These are phyloP conservation scores for Nicator chloris DNA, from an alignment of 2,113 vertebrate genomes.

Conservation along the genomic window DNA sequence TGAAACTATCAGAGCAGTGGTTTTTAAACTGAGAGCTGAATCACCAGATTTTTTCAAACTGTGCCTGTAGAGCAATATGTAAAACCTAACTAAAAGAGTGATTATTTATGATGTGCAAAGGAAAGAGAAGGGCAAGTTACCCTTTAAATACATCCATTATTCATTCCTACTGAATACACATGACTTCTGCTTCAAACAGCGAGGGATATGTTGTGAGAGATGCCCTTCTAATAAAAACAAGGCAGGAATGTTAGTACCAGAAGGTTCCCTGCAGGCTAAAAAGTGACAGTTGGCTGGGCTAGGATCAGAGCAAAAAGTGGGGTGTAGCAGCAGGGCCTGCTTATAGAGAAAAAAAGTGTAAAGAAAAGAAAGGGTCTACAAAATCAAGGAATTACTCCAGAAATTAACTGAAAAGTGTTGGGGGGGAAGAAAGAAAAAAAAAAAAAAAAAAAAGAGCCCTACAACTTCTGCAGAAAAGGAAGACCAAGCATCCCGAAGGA, in stretches of 20 bases:
- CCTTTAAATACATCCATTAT: conserved; percentile 66
- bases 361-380: neutral
- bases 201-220: conserved; percentile 49
- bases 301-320: conserved; percentile 22
- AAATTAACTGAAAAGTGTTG: neutral
- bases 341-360: neutral
- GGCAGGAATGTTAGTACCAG: conserved; percentile 60
- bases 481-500: neutral
- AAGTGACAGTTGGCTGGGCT: conserved; percentile 53
- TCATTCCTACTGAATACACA: conserved; percentile 61
- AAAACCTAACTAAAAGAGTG: conserved; percentile 9
- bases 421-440: accelerated
- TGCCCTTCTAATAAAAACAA: conserved; percentile 66
- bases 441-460: too few species aligned
- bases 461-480: neutral
- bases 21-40: conserved; percentile 17
- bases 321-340: conserved; percentile 13
- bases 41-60: conserved; percentile 24
- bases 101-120: conserved; percentile 51
- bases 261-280: conserved; percentile 65
- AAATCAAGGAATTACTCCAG: neutral
- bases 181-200: conserved; percentile 56
- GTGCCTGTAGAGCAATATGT: neutral
- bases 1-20: neutral
- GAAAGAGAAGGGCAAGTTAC: conserved; percentile 44